These are phyloP conservation scores for Antechinus stuartii DNA, from an alignment of 2,113 vertebrate species.

Conservation along the genomic window DNA sequence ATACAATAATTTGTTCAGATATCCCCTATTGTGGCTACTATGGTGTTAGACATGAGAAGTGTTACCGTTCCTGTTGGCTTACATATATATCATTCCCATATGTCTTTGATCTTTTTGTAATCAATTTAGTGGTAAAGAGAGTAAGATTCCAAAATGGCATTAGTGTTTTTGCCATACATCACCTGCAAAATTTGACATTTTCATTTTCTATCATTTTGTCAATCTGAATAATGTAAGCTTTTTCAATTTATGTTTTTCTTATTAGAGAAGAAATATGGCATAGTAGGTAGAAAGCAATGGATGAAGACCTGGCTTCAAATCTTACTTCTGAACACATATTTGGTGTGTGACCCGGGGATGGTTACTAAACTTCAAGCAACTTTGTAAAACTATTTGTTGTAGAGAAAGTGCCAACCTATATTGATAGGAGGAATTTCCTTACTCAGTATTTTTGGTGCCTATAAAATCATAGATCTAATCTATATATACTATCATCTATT, in stretches of 20 bases:
- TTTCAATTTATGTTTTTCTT: neutral
- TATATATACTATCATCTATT: neutral
- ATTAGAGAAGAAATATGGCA: neutral
- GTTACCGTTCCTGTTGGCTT: neutral
- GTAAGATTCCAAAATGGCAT: neutral
- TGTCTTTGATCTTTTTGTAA: neutral
- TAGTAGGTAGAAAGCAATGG: neutral
- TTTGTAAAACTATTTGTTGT: neutral
- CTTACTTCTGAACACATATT: neutral
- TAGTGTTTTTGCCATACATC: neutral
- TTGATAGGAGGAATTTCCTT: neutral
- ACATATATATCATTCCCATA: neutral
- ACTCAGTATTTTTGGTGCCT: neutral
- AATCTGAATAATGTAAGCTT: neutral
- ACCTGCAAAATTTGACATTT: neutral
- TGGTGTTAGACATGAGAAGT: neutral
- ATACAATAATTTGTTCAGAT: neutral
- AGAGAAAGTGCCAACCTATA: neutral
- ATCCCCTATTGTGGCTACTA: neutral
- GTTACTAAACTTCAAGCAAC: neutral
- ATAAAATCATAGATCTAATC: neutral
- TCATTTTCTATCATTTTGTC: neutral
- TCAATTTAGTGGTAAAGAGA: neutral
- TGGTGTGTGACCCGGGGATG: neutral
- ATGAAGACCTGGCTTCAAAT: neutral